A percentile compares a stretch with the other conserved stretches of the same genome.
Conservation (phyloP, 2,113 vertebrate genomes). For the Ptilonorhynchus violaceus region DNA sequence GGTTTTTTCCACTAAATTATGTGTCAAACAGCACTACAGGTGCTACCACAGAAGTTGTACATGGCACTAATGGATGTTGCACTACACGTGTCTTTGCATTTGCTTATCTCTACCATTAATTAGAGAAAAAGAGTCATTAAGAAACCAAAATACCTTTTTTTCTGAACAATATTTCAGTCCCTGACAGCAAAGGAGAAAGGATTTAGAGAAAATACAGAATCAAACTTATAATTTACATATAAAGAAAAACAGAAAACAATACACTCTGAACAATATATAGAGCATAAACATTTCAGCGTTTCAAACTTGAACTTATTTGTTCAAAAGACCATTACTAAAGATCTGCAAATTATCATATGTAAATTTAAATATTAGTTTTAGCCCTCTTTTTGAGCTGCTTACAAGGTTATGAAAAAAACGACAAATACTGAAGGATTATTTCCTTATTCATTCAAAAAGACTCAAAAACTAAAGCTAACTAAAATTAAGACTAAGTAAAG, state of each 20-base stretch:
- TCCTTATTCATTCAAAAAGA: not conserved
- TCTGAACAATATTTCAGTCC: constrained; percentile 23
- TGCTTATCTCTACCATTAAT: not conserved
- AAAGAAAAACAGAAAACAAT: not conserved
- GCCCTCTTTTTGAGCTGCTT: not conserved
- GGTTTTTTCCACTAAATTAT: not conserved
- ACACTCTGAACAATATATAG: not conserved
- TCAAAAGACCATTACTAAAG: not conserved
- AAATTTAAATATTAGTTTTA: not conserved
- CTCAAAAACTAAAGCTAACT: not conserved
- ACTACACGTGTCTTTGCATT: not conserved
- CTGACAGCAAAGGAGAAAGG: constrained; percentile 33
- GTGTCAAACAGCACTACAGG: not conserved
- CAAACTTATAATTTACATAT: not conserved
- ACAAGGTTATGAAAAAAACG: not conserved
- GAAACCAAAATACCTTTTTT: constrained; percentile 30
- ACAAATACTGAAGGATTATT: not conserved
- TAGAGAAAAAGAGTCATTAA: not conserved
- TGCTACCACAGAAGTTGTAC: not conserved
- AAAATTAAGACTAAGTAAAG: not conserved
- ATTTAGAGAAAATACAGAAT: not conserved
- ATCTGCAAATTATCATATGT: not conserved
- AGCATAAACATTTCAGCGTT: not conserved
- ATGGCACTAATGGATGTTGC: not conserved
- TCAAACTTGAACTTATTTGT: not conserved